Conservation (phyloP, 2,113 vertebrate genomes). For the Panthera leo region DNA sequence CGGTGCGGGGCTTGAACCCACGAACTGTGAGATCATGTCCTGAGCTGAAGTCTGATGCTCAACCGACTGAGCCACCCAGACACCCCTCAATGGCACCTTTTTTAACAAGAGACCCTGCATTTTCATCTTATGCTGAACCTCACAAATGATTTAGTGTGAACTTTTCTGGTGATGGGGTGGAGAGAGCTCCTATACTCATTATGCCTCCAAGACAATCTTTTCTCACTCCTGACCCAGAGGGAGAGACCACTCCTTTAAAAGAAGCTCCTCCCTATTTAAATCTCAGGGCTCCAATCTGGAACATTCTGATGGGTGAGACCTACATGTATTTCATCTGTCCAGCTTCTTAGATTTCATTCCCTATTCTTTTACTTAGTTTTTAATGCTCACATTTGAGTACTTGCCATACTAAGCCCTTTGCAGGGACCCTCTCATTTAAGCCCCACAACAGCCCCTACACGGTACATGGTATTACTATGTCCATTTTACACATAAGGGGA, state of each 20-base stretch:
- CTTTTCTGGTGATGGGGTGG: background rate
- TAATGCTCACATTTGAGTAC: background rate
- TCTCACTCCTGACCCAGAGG: background rate
- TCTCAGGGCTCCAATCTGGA: background rate
- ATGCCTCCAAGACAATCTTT: too few relatives aligned
- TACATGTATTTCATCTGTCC: background rate
- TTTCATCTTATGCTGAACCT: background rate
- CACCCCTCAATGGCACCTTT: background rate
- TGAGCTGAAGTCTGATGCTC: too few relatives aligned
- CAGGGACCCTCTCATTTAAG: background rate
- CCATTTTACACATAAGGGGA: background rate
- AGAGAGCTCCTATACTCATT: accelerated
- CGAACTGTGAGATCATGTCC: too few relatives aligned
- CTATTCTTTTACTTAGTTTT: background rate
- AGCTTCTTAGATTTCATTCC: background rate
- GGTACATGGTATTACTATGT: background rate
- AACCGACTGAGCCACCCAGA: too few relatives aligned
- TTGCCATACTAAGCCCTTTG: background rate
- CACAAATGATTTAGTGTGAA: background rate
- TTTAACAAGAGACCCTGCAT: background rate
- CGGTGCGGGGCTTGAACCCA: too few relatives aligned
- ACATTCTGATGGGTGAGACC: background rate
- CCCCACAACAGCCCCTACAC: background rate
- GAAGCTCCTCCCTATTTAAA: background rate
- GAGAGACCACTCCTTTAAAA: background rate